Evolutionary conservation across 2,797 vertebrate genomes (phyloP).

Genomic region (Acipenser transmontanus): DNA sequence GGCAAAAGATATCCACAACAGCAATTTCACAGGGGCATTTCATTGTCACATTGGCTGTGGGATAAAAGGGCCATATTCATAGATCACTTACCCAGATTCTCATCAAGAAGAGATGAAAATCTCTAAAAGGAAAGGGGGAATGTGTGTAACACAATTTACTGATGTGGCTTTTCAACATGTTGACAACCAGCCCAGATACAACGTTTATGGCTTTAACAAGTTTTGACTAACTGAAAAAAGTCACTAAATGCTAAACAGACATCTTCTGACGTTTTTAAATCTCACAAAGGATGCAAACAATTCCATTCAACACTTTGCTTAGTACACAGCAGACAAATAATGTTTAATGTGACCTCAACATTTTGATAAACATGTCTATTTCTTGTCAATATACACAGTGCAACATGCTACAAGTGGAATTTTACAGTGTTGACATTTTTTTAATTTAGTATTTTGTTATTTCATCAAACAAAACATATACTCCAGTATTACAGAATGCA

Average conservation of each 20-base stretch:
- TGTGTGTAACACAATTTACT: neutral
- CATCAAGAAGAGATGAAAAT: constrained; percentile 6
- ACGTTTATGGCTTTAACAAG: neutral
- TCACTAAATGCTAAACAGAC: neutral
- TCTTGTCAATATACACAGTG: no score
- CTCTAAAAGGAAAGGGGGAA: no score
- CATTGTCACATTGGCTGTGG: constrained; percentile 43
- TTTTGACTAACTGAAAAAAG: neutral
- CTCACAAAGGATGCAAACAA: neutral
- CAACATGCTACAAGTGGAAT: no score
- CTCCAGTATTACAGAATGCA: no score
- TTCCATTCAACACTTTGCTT: neutral
- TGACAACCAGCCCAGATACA: neutral
- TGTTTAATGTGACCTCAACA: no score
- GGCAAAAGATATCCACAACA: constrained; percentile 56
- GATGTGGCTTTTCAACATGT: neutral
- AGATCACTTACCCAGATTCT: constrained; percentile 24
- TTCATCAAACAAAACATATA: no score
- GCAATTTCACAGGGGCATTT: constrained; percentile 60
- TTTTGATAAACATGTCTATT: no score
- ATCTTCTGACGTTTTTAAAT: no score
- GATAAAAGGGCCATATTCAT: constrained; percentile 64
- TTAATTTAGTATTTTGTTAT: no score
- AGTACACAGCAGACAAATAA: neutral
- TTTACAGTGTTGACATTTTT: no score